These are phyloP conservation scores for Squalus acanthias DNA, from an alignment of 2,797 vertebrate genomes.

Conservation along the genomic window DNA sequence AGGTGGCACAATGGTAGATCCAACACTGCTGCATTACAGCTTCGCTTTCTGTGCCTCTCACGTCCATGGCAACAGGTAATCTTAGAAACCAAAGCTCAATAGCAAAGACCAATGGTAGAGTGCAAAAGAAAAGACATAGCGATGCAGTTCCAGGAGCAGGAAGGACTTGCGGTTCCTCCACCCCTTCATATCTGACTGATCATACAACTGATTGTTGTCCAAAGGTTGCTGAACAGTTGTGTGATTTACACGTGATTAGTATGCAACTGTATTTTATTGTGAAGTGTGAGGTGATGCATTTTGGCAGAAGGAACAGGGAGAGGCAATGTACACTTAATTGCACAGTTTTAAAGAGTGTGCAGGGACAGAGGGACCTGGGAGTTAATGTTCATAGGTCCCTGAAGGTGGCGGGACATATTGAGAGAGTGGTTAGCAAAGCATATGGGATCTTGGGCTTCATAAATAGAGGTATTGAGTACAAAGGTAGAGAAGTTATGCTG, in stretches of 20 bases:
- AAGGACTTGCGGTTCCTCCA: background rate
- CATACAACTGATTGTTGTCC: background rate
- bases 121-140: background rate
- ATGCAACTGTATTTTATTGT: background rate
- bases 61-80: constrained; percentile 93
- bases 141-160: background rate
- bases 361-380: no score
- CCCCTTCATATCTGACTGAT: background rate
- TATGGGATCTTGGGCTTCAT: no score
- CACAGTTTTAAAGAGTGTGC: no score
- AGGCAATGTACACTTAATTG: no score
- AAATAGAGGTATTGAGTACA: no score
- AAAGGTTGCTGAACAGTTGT: background rate
- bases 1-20: constrained; percentile 81
- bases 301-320: no score
- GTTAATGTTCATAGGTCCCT: no score
- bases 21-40: constrained; percentile 95
- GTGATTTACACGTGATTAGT: background rate
- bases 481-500: no score
- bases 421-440: no score
- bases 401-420: no score
- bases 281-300: no score
- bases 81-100: constrained; percentile 45
- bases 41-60: constrained; percentile 97
- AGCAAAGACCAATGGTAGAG: constrained; percentile 39